A percentile compares a stretch with the other conserved stretches of the same genome.
phyloP scores from a whole-genome alignment of 2,797 vertebrate genomes.

The Molossus alvarezi region DNA sequence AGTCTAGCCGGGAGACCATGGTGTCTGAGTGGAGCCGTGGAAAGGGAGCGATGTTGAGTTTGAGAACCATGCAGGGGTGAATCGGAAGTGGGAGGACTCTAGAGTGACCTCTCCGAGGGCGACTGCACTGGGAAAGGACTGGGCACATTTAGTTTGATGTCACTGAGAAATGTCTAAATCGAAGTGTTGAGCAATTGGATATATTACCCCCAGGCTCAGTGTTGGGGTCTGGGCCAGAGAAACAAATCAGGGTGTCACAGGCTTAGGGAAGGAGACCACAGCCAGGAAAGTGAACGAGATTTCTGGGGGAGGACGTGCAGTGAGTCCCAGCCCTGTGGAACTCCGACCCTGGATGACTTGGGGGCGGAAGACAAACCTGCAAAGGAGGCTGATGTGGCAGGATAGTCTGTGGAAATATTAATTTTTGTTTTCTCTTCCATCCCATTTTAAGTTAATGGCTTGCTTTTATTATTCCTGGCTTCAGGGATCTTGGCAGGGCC shows the following conservation, averaged over 20 bases:
- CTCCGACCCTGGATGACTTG: background rate
- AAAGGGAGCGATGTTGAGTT: background rate
- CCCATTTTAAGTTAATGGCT: conserved; percentile 23
- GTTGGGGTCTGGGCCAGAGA: background rate
- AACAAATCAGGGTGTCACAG: background rate
- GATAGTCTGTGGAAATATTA: background rate
- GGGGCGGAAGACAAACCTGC: background rate
- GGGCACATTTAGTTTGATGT: background rate
- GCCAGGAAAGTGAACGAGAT: background rate
- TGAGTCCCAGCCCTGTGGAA: background rate
- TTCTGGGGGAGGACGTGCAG: background rate
- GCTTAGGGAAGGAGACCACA: background rate
- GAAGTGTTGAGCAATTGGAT: background rate
- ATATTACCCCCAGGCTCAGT: background rate
- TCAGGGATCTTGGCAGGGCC: conserved; percentile 7
- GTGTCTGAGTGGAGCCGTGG: background rate
- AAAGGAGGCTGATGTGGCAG: background rate
- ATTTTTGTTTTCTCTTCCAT: background rate
- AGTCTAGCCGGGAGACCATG: background rate
- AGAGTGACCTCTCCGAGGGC: background rate
- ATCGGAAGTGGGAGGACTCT: background rate
- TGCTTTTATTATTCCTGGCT: conserved; percentile 33
- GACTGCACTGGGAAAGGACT: background rate
- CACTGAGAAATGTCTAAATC: background rate
- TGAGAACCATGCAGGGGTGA: background rate